A percentile compares a stretch with the other conserved stretches of the same genome.
Evolutionary conservation across 2,797 vertebrate species (phyloP).

Genomic region (Lophura swinhoii): DNA sequence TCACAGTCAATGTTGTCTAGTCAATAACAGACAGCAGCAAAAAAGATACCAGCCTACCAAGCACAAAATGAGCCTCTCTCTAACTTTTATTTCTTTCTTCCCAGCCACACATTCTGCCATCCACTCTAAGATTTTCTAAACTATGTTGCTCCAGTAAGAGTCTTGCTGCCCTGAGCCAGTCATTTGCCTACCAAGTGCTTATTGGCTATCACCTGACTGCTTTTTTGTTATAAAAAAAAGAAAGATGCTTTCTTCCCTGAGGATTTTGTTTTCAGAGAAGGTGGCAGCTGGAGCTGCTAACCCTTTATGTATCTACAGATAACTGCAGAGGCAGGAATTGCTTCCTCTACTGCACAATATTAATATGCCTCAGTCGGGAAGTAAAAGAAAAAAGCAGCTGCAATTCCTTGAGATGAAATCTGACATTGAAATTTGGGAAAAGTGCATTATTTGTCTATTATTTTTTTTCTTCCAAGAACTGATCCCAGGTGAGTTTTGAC

Average conservation of each 20-base stretch:
- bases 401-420: neutral
- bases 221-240: neutral
- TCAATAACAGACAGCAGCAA: conserved; percentile 46
- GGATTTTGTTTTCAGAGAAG: neutral
- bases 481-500: neutral
- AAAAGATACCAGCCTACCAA: neutral
- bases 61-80: neutral
- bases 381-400: neutral
- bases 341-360: neutral
- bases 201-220: neutral
- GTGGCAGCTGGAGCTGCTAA: neutral
- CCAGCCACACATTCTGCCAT: neutral
- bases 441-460: neutral
- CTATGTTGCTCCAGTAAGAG: neutral
- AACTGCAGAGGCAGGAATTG: neutral
- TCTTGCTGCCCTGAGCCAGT: neutral
- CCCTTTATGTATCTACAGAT: neutral
- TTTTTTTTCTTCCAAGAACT: neutral
- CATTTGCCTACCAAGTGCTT: neutral
- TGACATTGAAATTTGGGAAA: neutral
- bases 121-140: neutral
- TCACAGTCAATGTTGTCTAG: conserved; percentile 32
- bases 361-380: neutral
- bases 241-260: neutral
- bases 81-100: conserved; percentile 1